Evolutionary conservation across 2,888 invertebrate species (phyloP).

Genomic region (Automeris io): DNA sequence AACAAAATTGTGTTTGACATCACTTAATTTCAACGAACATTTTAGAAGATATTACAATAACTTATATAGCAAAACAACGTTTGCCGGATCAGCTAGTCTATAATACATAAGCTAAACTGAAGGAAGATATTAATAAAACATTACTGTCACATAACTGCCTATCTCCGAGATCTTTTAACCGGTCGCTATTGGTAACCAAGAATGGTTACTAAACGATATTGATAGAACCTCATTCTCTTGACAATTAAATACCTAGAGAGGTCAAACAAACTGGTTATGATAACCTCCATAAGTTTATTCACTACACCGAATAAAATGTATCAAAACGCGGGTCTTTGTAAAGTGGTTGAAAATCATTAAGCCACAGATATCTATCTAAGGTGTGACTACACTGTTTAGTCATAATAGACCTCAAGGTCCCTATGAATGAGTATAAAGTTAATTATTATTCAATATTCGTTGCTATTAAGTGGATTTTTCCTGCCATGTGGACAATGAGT

Average conservation of each 20-base stretch:
- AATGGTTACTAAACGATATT: neutral
- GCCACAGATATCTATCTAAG: conserved; percentile 26
- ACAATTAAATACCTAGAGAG: neutral
- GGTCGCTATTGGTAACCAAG: neutral
- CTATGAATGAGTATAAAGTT: conserved; percentile 17
- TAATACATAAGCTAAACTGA: too few relatives aligned
- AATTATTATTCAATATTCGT: conserved; percentile 19
- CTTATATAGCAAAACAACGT: too few relatives aligned
- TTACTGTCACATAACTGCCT: neutral
- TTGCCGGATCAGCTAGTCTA: too few relatives aligned
- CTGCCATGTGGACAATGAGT: conserved; percentile 6
- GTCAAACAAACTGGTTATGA: conserved; percentile 12
- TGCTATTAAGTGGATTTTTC: conserved; percentile 8
- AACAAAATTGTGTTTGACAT: too few relatives aligned
- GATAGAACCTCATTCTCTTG: neutral
- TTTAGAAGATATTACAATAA: too few relatives aligned
- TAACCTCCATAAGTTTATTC: conserved; percentile 10
- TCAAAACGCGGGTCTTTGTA: conserved; percentile 6
- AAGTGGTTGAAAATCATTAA: conserved; percentile 8
- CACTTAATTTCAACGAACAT: too few relatives aligned
- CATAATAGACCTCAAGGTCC: conserved; percentile 15
- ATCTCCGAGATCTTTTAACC: neutral
- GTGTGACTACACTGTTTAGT: conserved; percentile 32
- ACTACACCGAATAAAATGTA: neutral
- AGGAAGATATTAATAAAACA: too few relatives aligned